A percentile compares a stretch with the other conserved stretches of the same genome.
Evolutionary conservation across 2,888 invertebrate genomes (phyloP).

Genomic region (Andrena flavipes): DNA sequence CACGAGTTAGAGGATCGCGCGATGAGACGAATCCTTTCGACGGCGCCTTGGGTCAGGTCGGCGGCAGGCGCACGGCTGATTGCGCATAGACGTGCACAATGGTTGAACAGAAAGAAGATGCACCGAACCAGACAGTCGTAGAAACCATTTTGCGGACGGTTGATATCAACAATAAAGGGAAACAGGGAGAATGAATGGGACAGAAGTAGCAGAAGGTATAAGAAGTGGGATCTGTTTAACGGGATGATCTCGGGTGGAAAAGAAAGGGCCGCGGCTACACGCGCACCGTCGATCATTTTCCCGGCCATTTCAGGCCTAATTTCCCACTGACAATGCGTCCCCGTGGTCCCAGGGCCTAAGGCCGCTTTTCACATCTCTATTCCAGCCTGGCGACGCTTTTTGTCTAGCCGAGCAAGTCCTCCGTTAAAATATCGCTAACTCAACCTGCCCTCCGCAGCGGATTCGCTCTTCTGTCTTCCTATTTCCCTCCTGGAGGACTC

Average conservation of each 20-base stretch:
- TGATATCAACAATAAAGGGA: constrained; percentile 74
- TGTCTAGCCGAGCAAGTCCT: constrained; percentile 48
- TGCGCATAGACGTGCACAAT: constrained; percentile 72
- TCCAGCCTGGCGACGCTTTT: constrained; percentile 61
- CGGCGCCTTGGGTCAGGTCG: constrained; percentile 54
- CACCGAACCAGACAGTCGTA: constrained; percentile 78
- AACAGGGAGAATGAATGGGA: constrained; percentile 48
- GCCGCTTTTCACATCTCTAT: constrained; percentile 61
- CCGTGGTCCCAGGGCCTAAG: constrained; percentile 63
- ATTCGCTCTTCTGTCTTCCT: constrained; percentile 46
- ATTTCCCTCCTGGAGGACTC: constrained; percentile 39
- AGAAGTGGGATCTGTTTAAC: constrained; percentile 81
- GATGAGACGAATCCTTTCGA: constrained; percentile 67
- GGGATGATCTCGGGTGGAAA: constrained; percentile 79
- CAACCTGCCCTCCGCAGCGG: constrained; percentile 47
- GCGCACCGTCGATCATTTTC: constrained; percentile 77
- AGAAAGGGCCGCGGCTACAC: constrained; percentile 58
- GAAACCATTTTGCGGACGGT: constrained; percentile 80
- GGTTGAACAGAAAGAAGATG: constrained; percentile 77
- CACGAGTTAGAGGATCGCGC: constrained; percentile 67
- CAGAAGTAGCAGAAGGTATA: constrained; percentile 59
- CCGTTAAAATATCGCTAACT: constrained; percentile 56
- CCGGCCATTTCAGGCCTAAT: constrained; percentile 83
- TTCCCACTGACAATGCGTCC: constrained; percentile 80
- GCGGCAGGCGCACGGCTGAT: constrained; percentile 69